Evolutionary conservation across 1,140 invertebrate species (phyloP).

Genomic region (Drosophila sturtevanti): DNA sequence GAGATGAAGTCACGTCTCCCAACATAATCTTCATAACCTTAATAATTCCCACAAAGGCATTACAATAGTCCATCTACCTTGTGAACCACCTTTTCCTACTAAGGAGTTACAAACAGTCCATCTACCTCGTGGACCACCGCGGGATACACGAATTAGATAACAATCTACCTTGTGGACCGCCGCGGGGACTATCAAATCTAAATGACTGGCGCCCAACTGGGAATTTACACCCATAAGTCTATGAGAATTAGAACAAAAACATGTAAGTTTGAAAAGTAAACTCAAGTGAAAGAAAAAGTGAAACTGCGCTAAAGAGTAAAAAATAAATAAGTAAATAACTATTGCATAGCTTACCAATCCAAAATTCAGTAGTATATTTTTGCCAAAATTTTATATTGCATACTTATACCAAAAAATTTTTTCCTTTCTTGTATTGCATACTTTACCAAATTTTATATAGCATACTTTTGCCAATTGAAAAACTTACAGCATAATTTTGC

Average conservation of each 20-base stretch:
- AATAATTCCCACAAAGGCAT: too few species aligned
- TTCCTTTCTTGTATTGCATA: not conserved
- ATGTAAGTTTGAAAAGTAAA: too few species aligned
- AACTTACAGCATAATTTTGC: constrained; percentile 9
- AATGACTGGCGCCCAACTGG: not conserved
- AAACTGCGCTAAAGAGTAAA: too few species aligned
- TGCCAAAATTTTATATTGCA: constrained; percentile 14
- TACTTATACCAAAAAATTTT: constrained; percentile 8
- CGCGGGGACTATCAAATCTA: not conserved
- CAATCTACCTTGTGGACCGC: too few species aligned
- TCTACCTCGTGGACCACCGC: too few species aligned
- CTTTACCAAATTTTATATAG: not conserved
- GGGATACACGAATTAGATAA: too few species aligned
- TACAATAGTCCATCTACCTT: too few species aligned
- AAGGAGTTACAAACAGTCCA: too few species aligned
- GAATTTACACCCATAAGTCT: not conserved
- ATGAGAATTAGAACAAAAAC: constrained; percentile 1
- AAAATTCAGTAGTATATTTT: constrained; percentile 13
- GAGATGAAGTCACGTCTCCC: too few species aligned
- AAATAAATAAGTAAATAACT: constrained; percentile 11
- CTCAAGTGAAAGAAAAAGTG: not conserved
- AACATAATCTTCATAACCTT: too few species aligned
- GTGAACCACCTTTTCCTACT: too few species aligned
- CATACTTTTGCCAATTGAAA: constrained; percentile 11
- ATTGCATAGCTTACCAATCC: not conserved